Evolutionary conservation across 2,113 vertebrate species (phyloP).

Genomic region (Nymphicus hollandicus): DNA sequence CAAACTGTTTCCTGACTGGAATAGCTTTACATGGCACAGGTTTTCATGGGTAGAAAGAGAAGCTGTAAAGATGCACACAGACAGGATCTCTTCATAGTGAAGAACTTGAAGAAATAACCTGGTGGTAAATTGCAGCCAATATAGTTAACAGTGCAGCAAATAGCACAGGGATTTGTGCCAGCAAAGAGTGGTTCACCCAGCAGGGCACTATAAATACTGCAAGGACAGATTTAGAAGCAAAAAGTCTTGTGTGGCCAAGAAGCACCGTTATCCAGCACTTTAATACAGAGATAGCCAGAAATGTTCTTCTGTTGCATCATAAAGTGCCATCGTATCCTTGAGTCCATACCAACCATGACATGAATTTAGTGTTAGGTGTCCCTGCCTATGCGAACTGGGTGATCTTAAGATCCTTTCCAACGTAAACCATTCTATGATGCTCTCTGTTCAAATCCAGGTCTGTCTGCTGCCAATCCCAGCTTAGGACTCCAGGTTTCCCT

Average conservation of each 20-base stretch:
- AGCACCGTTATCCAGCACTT: background rate
- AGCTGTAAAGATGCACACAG: background rate
- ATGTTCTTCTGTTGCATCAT: background rate
- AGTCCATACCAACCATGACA: background rate
- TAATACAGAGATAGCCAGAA: background rate
- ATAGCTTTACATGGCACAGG: background rate
- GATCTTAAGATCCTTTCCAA: background rate
- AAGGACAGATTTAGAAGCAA: background rate
- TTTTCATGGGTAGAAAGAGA: background rate
- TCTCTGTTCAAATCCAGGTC: background rate
- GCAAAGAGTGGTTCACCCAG: background rate
- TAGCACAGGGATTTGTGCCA: background rate
- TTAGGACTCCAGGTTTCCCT: background rate
- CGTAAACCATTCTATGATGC: background rate
- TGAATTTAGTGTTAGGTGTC: background rate
- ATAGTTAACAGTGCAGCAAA: background rate
- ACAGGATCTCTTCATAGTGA: background rate
- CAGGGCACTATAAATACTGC: background rate
- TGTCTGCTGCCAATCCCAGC: background rate
- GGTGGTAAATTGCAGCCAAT: background rate
- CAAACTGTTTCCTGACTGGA: background rate
- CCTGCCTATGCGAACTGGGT: background rate
- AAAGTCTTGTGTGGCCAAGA: background rate
- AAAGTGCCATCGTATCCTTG: background rate
- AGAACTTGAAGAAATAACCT: background rate